Evolutionary conservation across 2,113 vertebrate genomes (phyloP), one percentile per base, ranked within the genome.

Genomic region (Rhinogobius similis): DNA sequence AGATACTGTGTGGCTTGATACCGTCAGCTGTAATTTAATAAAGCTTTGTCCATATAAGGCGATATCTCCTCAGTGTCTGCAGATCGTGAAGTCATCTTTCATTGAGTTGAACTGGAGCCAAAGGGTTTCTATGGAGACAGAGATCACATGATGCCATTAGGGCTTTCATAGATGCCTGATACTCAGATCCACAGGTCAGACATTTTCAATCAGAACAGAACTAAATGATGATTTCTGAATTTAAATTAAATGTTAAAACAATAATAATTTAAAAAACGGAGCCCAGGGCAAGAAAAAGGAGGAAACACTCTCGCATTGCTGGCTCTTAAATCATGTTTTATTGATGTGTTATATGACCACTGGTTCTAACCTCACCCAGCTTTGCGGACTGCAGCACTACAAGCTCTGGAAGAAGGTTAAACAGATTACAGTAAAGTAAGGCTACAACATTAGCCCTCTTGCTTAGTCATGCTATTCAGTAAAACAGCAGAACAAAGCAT

Each of bases 111-210:
- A 78, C 29, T 67, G 48, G 79, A 82, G 80, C 75, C 69, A 72
- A 69, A 21, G 68, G 27, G 82, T 85, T 86, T 75, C 90, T 81
- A 90, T 90, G 77, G 91, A 77, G 89, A 90, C 87, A 66, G 86
- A 67, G 71, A 68, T 77, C 67, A n/a, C 41, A 68, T 90, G 83
- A 92, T 89, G 73, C 13, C 16, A 81, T 89, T 88, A 81, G 62
- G 62, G 39, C 52, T n/a, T 82, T 71, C 56, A 86, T 78, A 12
- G 71, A 63, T 61, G 61, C 58, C 64, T 23, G 41, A 77, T 70
- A 65, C 36, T 50, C 61, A 69, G 72, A 66, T 10, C 75, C 32
- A 76, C 20, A 46, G 50, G 23, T 18, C 53, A 24, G 32, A 41
- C 52, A 67, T 58, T 64, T 72, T 5, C 41, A 71, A 8, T 59